Evolutionary conservation across 2,888 invertebrate species (phyloP).

Genomic region (Calliopum simillimum): DNA sequence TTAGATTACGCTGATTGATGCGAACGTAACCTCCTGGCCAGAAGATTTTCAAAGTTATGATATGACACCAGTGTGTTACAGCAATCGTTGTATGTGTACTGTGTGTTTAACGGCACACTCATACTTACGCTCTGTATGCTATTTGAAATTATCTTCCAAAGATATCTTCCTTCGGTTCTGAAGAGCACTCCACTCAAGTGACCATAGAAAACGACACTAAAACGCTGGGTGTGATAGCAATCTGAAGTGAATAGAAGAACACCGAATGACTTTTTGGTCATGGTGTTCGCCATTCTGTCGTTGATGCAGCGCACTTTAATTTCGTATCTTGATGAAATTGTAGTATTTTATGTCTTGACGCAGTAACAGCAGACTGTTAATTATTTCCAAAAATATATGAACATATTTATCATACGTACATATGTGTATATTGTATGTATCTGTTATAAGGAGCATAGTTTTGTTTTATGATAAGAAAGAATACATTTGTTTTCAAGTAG

Average conservation of each 20-base stretch:
- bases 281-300: conserved; percentile 10
- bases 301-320: conserved; percentile 17
- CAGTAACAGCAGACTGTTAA: conserved; percentile 22
- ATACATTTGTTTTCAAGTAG: too few relatives aligned
- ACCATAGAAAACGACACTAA: conserved; percentile 30
- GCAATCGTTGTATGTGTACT: too few relatives aligned
- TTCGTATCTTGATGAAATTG: neutral
- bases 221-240: conserved; percentile 37
- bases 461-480: neutral
- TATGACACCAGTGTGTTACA: neutral
- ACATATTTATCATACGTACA: neutral
- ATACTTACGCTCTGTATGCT: conserved; percentile 1
- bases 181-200: conserved; percentile 28
- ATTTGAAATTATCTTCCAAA: conserved; percentile 30
- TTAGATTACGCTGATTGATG: conserved; percentile 19
- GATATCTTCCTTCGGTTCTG: conserved; percentile 18
- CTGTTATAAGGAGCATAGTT: neutral
- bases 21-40: conserved; percentile 6
- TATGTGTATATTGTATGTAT: neutral
- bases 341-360: conserved; percentile 32
- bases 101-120: neutral
- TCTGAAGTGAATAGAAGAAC: conserved; percentile 25
- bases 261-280: conserved; percentile 24
- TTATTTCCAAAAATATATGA: conserved; percentile 32
- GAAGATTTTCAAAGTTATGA: conserved; percentile 12